A percentile compares a stretch with the other conserved stretches of the same genome.
Conservation (phyloP, 2,888 invertebrate species). For the Dolichopus griseipennis region DNA sequence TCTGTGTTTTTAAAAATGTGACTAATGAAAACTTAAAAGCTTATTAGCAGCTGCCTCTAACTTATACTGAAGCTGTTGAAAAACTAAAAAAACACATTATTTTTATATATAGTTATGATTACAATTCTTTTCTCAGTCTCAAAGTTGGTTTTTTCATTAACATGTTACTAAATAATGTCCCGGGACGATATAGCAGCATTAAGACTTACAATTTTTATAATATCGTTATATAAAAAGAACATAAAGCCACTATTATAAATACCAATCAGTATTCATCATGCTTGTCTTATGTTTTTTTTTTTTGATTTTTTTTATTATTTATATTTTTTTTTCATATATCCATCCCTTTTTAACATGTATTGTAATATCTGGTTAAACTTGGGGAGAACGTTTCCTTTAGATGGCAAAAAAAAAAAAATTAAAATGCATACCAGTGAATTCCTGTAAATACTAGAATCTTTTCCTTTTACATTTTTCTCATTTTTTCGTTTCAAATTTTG, state of each 20-base stretch:
- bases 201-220: neutral
- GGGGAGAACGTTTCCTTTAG: neutral
- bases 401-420: neutral
- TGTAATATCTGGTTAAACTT: neutral
- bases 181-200: too few species aligned
- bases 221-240: neutral
- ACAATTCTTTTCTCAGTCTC: too few species aligned
- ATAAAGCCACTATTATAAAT: neutral
- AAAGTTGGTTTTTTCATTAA: too few species aligned
- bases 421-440: neutral
- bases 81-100: too few species aligned
- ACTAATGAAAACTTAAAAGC: too few species aligned
- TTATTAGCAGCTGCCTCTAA: too few species aligned
- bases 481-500: neutral
- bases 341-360: neutral
- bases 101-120: too few species aligned
- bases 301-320: neutral
- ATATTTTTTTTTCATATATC: neutral
- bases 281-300: neutral
- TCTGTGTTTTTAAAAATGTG: too few species aligned
- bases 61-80: too few species aligned
- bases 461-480: neutral
- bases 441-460: neutral
- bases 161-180: too few species aligned
- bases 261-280: neutral